phyloP scores from a whole-genome alignment of 1,140 invertebrate genomes.

The Megalonaias nervosa region DNA sequence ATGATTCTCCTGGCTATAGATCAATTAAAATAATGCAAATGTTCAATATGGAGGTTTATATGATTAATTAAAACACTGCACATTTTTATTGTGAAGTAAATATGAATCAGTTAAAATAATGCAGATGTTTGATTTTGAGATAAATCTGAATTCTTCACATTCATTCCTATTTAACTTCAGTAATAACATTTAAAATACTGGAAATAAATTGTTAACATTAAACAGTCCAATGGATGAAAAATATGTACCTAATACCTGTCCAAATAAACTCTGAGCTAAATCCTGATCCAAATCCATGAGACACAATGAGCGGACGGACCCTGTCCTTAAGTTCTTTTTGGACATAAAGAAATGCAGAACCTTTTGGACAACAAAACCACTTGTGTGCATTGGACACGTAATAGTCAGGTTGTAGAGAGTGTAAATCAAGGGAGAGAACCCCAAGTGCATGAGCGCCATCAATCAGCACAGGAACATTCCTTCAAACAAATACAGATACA shows the following conservation, averaged over 20 bases:
- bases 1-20: too few species aligned
- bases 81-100: too few species aligned
- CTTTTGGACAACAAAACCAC: constrained; percentile 69
- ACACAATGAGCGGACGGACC: constrained; percentile 61
- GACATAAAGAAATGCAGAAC: constrained; percentile 67
- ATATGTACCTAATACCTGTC: constrained; percentile 54
- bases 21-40: too few species aligned
- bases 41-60: too few species aligned
- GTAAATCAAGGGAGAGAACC: constrained; percentile 50
- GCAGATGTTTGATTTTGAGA: too few species aligned
- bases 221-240: too few species aligned
- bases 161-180: too few species aligned
- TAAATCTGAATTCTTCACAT: too few species aligned
- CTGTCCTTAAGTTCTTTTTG: constrained; percentile 47
- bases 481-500: constrained; percentile 33
- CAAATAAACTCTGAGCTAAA: constrained; percentile 70
- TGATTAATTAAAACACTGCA: too few species aligned
- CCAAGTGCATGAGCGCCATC: constrained; percentile 70
- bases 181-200: too few species aligned
- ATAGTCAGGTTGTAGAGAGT: constrained; percentile 58
- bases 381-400: constrained; percentile 70
- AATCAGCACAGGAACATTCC: constrained; percentile 62
- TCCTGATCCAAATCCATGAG: constrained; percentile 68
- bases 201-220: too few species aligned
- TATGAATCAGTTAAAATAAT: too few species aligned